A percentile compares a stretch with the other conserved stretches of the same genome.
Evolutionary conservation across 2,113 vertebrate species (phyloP).

Genomic region (Clupea harengus): DNA sequence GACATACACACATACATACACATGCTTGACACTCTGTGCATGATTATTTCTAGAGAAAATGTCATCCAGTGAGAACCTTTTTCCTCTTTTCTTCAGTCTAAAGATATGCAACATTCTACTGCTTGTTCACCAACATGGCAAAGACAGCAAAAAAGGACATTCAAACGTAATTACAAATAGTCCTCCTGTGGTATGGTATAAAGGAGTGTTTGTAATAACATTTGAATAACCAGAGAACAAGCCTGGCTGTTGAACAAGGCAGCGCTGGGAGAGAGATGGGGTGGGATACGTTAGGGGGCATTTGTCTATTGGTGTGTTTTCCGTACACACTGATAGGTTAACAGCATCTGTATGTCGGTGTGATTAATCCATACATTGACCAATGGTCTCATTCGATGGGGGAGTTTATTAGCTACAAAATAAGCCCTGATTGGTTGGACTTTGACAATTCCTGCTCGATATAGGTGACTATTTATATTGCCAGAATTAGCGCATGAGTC

Average conservation of each 20-base stretch:
- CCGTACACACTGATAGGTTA: no score
- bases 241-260: slow-evolving; percentile 33
- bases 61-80: not conserved
- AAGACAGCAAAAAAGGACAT: slow-evolving; percentile 18
- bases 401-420: no score
- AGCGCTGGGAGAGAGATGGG: slow-evolving; percentile 6
- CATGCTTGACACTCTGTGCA: not conserved
- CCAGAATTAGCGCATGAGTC: no score
- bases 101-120: slow-evolving; percentile 6
- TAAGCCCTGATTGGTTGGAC: no score
- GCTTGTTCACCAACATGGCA: slow-evolving; percentile 26
- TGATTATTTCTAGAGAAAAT: not conserved
- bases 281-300: not conserved
- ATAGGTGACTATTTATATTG: no score
- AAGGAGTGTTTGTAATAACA: no score
- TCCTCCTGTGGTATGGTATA: not conserved
- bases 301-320: not conserved
- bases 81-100: not conserved
- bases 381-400: no score
- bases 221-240: slow-evolving; percentile 34
- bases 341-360: no score
- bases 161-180: slow-evolving; percentile 27
- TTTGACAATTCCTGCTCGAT: no score
- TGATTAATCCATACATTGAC: no score
- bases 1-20: not conserved